These are phyloP conservation scores for Dilophus febrilis DNA, from an alignment of 2,888 invertebrate species.

Conservation along the genomic window DNA sequence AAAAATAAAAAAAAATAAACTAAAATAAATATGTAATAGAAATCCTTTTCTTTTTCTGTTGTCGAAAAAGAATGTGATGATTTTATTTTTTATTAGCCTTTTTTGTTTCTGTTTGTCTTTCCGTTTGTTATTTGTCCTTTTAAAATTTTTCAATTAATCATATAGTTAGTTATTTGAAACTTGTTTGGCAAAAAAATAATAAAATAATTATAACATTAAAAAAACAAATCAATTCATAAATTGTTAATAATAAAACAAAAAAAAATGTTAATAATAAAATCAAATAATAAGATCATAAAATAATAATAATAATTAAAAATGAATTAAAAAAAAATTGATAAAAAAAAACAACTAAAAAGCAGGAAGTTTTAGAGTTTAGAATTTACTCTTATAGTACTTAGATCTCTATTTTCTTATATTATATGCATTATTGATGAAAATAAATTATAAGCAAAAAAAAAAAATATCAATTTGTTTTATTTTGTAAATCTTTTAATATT, in stretches of 20 bases:
- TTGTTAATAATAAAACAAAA: too few species aligned
- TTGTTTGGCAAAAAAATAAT: conserved; percentile 1
- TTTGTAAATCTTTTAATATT: too few species aligned
- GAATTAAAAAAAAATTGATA: conserved; percentile 1
- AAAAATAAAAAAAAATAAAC: too few species aligned
- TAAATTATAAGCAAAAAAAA: conserved; percentile 6
- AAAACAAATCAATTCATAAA: background rate
- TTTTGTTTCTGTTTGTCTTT: too few species aligned
- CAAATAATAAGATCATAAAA: background rate
- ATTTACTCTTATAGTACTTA: conserved; percentile 8
- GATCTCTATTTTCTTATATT: conserved; percentile 9
- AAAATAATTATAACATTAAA: background rate
- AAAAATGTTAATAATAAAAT: background rate
- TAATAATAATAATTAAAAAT: background rate
- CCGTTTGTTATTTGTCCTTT: too few species aligned
- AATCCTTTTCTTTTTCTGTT: too few species aligned
- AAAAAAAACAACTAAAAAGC: conserved; percentile 3
- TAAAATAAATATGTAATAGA: too few species aligned
- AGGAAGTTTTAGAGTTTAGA: conserved; percentile 7
- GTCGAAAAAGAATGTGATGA: too few species aligned
- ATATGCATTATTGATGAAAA: conserved; percentile 8
- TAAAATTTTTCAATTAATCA: too few species aligned
- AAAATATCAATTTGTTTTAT: conserved; percentile 3
- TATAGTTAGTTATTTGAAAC: conserved; percentile 2
- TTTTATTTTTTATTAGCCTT: too few species aligned